phyloP scores from a whole-genome alignment of 92 coral and sea anemone genomes.

The Heliopora coerulea region DNA sequence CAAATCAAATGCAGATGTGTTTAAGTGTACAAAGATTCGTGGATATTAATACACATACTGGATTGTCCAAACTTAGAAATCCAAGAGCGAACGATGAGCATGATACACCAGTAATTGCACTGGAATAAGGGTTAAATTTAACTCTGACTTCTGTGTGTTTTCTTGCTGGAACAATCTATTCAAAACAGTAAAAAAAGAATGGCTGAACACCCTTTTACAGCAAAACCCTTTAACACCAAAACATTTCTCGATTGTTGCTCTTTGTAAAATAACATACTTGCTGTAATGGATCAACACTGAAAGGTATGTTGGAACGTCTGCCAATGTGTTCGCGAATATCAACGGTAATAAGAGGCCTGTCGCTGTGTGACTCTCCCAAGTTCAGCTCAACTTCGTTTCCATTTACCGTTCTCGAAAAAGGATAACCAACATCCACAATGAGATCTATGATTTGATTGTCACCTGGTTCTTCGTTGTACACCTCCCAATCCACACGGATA shows the following conservation, averaged over 20 bases:
- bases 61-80: constrained; percentile 79
- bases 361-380: constrained; percentile 45
- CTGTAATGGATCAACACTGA: constrained; percentile 73
- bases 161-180: constrained; percentile 85
- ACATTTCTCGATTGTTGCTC: too few relatives aligned
- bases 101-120: constrained; percentile 53
- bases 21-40: too few relatives aligned
- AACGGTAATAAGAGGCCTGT: constrained; percentile 70
- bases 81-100: constrained; percentile 82
- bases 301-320: constrained; percentile 62
- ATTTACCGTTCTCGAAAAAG: constrained; percentile 61
- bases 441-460: constrained; percentile 81
- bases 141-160: constrained; percentile 66
- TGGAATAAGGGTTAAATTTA: constrained; percentile 68
- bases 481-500: constrained; percentile 96
- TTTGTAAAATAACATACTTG: constrained; percentile 58
- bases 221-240: too few relatives aligned
- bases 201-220: too few relatives aligned
- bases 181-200: neutral
- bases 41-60: too few relatives aligned
- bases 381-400: constrained; percentile 72
- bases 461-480: constrained; percentile 67
- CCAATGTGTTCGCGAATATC: constrained; percentile 85
- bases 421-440: constrained; percentile 75
- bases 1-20: too few relatives aligned